These are phyloP conservation scores for Tridacna gigas DNA, from an alignment of 2,888 invertebrate species.

Conservation along the genomic window DNA sequence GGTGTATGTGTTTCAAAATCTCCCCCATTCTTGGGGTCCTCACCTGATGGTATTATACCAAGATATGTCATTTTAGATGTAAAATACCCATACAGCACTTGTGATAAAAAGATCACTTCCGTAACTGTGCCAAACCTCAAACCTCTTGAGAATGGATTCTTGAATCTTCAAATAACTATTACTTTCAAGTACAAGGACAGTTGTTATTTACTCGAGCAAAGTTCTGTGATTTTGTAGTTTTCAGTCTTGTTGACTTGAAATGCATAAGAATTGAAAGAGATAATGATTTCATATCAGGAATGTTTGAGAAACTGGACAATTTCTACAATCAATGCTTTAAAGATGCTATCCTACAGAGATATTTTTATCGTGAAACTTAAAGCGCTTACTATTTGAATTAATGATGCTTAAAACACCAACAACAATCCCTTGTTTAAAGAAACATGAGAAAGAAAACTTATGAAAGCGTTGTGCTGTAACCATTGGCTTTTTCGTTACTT, in stretches of 20 bases:
- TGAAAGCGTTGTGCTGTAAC: too few species aligned
- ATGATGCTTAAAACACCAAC: too few species aligned
- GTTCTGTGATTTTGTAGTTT: conserved; percentile 41
- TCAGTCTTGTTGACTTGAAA: conserved; percentile 32
- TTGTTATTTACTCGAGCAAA: conserved; percentile 30
- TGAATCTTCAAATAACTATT: conserved; percentile 18
- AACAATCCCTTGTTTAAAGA: too few species aligned
- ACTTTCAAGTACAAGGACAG: conserved; percentile 53
- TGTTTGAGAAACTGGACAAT: conserved; percentile 25
- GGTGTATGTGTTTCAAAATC: too few species aligned
- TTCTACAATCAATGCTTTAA: conserved; percentile 34
- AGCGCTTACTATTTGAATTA: too few species aligned
- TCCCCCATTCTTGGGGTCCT: too few species aligned
- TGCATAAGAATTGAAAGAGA: conserved; percentile 32
- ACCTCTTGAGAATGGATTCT: neutral
- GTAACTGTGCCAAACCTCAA: conserved; percentile 38
- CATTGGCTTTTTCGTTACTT: too few species aligned
- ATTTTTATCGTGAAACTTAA: too few species aligned
- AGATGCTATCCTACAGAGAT: neutral
- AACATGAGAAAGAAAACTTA: too few species aligned
- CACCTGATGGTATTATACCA: too few species aligned
- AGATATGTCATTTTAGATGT: too few species aligned
- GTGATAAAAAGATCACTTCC: conserved; percentile 16
- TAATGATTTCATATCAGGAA: conserved; percentile 35
- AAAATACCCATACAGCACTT: conserved; percentile 19